These are phyloP conservation scores for Scaptomyza hsui DNA, from an alignment of 1,140 invertebrate genomes.

Conservation along the genomic window DNA sequence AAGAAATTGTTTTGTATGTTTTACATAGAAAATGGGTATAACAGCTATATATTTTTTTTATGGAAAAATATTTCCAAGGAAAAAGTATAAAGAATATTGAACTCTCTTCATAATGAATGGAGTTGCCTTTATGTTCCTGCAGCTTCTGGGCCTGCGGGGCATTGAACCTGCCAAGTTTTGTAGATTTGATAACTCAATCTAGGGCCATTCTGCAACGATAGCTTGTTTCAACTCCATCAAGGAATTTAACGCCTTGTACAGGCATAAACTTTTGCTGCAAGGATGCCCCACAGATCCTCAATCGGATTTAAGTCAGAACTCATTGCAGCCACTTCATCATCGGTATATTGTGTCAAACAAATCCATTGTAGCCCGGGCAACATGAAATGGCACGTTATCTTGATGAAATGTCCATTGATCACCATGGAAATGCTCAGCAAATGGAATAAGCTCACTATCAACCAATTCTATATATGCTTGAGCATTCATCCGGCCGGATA, in stretches of 20 bases:
- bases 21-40: too few species aligned
- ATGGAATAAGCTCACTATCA: too few species aligned
- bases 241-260: slow-evolving; percentile 1
- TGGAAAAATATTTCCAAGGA: too few species aligned
- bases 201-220: slow-evolving; percentile 3
- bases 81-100: too few species aligned
- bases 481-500: too few species aligned
- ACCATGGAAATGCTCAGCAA: too few species aligned
- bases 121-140: too few species aligned
- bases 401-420: too few species aligned
- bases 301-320: not conserved
- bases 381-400: not conserved
- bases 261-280: slow-evolving; percentile 11
- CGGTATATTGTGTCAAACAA: slow-evolving; percentile 7
- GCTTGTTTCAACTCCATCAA: slow-evolving; percentile 1
- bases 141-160: slow-evolving; percentile 1
- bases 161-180: slow-evolving; percentile 11
- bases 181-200: slow-evolving; percentile 10
- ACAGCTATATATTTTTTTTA: too few species aligned
- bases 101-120: too few species aligned
- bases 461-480: too few species aligned
- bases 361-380: slow-evolving; percentile 6
- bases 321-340: not conserved
- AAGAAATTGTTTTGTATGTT: too few species aligned
- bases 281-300: not conserved